Evolutionary conservation across 2,113 vertebrate genomes (phyloP), one percentile per base, ranked within the genome.

Genomic region (Vidua chalybeata): DNA sequence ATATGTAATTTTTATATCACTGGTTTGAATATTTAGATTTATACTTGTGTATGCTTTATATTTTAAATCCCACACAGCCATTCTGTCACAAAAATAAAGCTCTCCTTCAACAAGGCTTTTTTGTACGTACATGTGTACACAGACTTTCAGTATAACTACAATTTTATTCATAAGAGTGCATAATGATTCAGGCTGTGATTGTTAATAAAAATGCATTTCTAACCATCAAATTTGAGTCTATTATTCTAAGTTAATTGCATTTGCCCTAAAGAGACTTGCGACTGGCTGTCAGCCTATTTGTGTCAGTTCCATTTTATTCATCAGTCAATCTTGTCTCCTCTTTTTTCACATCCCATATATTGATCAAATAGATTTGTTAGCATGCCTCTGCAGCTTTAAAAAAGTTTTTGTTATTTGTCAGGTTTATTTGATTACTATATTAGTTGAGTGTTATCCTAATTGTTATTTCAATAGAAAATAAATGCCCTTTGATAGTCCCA

Each of bases 231-330:
- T 98, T 98, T 98, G 97, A 98, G 97, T 98, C 98, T 98, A 98
- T 98, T 98, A 98, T 98, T 98, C 98, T 98, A 98, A 98, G 98
- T 98, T 98, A 98, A 98, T 98, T 98, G 98, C 98, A 98, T 98
- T 98, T 98, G 98, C 98, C 98, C 98, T 98, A 97, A 98, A 98
- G 98, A 98, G 98, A 98, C 98, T 98, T 97, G 96, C 93, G 95
- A 98, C 98, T 98, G 97, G 98, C 97, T 98, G 98, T 98, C 97
- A 98, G 97, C 98, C 98, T 98, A 98, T 98, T 98, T 98, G 97
- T 98, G 98, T 98, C 98, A 98, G 95, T 97, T 98, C 96, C 97
- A 97, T 98, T 98, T 98, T 97, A 98, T 97, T 98, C 98, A 96
- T 97, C 98, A 97, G 97, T 98, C 98, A 98, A 96, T 98, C 97